A percentile compares a stretch with the other conserved stretches of the same genome.
These are phyloP conservation scores for Trichosurus vulpecula DNA, from an alignment of 2,797 vertebrate species.

Conservation along the genomic window DNA sequence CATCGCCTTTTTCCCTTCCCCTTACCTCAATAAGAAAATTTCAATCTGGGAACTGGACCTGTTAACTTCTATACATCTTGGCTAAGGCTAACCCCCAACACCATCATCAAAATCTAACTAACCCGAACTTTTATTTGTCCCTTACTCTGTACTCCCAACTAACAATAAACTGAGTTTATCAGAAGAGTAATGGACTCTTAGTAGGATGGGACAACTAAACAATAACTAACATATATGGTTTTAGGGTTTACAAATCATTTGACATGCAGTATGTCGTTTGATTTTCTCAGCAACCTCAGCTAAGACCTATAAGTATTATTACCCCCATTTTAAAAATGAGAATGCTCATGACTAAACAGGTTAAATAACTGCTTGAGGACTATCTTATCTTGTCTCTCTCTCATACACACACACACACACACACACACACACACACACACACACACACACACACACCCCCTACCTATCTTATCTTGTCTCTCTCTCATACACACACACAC, in stretches of 20 bases:
- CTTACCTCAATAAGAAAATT: neutral
- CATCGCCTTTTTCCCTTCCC: neutral
- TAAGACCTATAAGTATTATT: neutral
- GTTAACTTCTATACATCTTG: neutral
- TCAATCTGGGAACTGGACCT: neutral
- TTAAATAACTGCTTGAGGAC: neutral
- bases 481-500: too few species aligned
- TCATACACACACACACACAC: too few species aligned
- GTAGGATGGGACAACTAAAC: neutral
- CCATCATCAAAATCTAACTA: neutral
- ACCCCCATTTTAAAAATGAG: neutral
- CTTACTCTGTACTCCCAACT: neutral
- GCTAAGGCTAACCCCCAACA: neutral
- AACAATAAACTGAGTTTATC: neutral
- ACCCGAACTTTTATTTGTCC: neutral
- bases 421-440: too few species aligned
- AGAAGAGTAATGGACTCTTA: neutral
- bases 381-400: neutral
- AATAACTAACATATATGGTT: neutral
- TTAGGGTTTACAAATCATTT: neutral
- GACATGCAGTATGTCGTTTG: neutral
- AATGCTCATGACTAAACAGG: neutral
- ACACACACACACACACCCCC: too few species aligned
- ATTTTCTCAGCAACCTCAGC: neutral
- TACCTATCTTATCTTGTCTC: neutral